Evolutionary conservation across 2,888 invertebrate genomes (phyloP), one percentile per base, ranked within the genome.

Genomic region (Standfussiana lucernea): DNA sequence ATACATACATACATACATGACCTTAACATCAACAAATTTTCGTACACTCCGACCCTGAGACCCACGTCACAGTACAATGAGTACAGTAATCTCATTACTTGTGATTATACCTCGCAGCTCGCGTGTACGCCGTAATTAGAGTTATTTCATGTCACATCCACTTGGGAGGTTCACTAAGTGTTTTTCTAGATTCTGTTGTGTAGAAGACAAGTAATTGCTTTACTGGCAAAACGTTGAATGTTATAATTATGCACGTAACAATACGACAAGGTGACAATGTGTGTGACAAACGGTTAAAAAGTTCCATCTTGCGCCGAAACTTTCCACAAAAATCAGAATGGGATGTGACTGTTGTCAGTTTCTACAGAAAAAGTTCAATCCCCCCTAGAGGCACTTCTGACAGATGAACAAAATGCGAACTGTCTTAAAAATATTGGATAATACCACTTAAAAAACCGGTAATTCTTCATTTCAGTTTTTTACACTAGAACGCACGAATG

Each of bases 41-140:
- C 71, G 45, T 47, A 32, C 40, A 13, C n/a, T 8, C 2, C 59
- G 78, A 78, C 83, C 86, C 85, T 72, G 74, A 40, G 15, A 10
- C 15, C 13, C n/a, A 64, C 83, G 83, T 82, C 83, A 83, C 53
- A 42, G n/a, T 50, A 37, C 72, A 74, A 75, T 72, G 50, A 62
- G 59, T 24, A 35, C 45, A 15, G 72, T 84, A 86, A 84, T 83
- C 84, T 67, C 70, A 86, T 86, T 84, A 84, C 59, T 53, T 50
- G 80, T 74, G 75, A 86, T 84, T 86, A 83, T 62, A 50, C 42
- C 37, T 73, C 47, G 79, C 78, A 45, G 56, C 35, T 75, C 56
- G 84, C 86, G 83, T 84, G 85, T 62, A 47, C 21, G 6, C 35
- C 13, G 13, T 73, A 75, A 86, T 86, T 79, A 75, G 6, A 65